Conservation (phyloP, 1,140 invertebrate species). For the Zaprionus kolodkinae region DNA sequence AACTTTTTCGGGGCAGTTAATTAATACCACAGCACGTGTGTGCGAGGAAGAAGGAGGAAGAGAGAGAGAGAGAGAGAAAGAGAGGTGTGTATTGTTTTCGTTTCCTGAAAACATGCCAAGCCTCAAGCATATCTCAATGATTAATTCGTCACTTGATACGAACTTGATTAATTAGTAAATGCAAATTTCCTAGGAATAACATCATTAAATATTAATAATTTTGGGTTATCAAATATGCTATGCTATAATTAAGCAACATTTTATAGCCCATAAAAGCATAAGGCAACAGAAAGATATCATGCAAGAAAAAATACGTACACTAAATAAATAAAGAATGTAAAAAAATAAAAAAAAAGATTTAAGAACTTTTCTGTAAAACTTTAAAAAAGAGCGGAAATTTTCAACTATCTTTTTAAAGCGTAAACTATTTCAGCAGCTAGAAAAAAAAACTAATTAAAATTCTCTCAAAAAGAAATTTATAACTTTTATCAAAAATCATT, state of each 20-base stretch:
- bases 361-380: background rate
- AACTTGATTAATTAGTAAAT: conserved; percentile 34
- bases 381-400: too few relatives aligned
- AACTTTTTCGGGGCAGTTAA: conserved; percentile 48
- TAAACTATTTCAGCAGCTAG: background rate
- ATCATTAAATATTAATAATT: conserved; percentile 19
- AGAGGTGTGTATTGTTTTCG: conserved; percentile 4
- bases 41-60: background rate
- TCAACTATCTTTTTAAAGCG: background rate
- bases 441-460: background rate
- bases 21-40: conserved; percentile 40
- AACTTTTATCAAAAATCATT: conserved; percentile 11
- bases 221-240: background rate
- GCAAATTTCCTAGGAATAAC: conserved; percentile 24
- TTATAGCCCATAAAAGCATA: background rate
- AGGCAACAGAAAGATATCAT: background rate
- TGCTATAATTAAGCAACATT: background rate
- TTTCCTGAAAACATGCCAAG: conserved; percentile 34
- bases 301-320: background rate
- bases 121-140: conserved; percentile 39
- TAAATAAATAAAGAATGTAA: background rate
- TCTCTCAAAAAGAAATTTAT: conserved; percentile 1
- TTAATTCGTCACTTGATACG: conserved; percentile 51
- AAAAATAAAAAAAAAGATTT: too few relatives aligned
- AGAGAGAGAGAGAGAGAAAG: background rate